phyloP scores from a whole-genome alignment of 1,140 invertebrate genomes.

The Mesaphorura yosii region DNA sequence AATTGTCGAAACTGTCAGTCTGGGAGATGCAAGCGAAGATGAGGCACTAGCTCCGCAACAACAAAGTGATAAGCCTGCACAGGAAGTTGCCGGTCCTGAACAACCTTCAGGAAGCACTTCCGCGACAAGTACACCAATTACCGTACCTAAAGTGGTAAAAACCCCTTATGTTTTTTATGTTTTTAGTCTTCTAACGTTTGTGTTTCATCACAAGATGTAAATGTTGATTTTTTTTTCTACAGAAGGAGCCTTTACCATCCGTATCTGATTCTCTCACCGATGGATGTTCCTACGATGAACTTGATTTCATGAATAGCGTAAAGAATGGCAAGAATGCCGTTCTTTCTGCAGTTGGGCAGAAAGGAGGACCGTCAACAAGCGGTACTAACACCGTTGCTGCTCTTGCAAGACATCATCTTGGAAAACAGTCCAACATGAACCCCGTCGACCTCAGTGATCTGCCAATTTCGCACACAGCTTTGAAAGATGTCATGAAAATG shows the following conservation, averaged over 20 bases:
- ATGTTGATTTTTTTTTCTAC: background rate
- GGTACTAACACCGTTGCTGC: background rate
- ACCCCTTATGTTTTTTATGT: too few species aligned
- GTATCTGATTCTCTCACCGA: constrained; percentile 1
- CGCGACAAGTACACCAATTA: background rate
- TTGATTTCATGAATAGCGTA: constrained; percentile 29
- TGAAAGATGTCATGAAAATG: constrained; percentile 31
- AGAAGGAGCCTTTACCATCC: background rate
- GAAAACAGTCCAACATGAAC: constrained; percentile 20
- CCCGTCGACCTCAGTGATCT: constrained; percentile 22
- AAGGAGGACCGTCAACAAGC: constrained; percentile 4
- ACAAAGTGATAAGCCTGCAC: constrained; percentile 10
- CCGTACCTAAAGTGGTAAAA: too few species aligned
- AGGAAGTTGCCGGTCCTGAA: too few species aligned
- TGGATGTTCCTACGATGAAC: constrained; percentile 20
- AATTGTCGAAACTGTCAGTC: constrained; percentile 51
- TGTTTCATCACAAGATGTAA: too few species aligned
- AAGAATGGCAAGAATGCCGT: constrained; percentile 32
- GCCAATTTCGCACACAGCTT: constrained; percentile 14
- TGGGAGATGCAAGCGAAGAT: constrained; percentile 27
- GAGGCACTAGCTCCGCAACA: constrained; percentile 13
- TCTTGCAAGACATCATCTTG: constrained; percentile 1
- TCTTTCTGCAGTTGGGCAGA: constrained; percentile 23
- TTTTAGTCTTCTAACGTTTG: too few species aligned
- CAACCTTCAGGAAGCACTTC: background rate